These are phyloP conservation scores for Cerastis leucographa DNA, from an alignment of 2,888 invertebrate genomes.

Conservation along the genomic window DNA sequence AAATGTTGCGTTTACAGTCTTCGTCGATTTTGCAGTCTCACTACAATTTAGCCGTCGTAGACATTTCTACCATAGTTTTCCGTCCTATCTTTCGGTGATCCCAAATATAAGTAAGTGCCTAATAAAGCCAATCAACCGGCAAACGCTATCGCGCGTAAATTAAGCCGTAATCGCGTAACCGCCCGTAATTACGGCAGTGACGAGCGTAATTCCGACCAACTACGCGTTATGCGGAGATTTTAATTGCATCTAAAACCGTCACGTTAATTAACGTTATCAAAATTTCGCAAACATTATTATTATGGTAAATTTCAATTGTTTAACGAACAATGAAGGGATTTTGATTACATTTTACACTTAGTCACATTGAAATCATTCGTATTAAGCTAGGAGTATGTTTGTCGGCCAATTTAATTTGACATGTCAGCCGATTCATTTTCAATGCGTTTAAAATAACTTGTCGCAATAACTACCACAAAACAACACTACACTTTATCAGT, in stretches of 20 bases:
- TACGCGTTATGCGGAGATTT: constrained; percentile 75
- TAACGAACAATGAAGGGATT: constrained; percentile 47
- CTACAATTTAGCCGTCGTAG: neutral
- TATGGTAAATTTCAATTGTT: constrained; percentile 46
- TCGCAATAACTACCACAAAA: neutral
- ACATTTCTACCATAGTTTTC: neutral
- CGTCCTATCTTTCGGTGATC: neutral
- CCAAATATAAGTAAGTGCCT: constrained; percentile 33
- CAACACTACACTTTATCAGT: neutral
- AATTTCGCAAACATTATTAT: constrained; percentile 67
- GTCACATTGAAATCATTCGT: constrained; percentile 7
- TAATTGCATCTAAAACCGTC: constrained; percentile 75
- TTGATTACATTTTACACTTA: constrained; percentile 30
- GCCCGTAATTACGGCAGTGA: constrained; percentile 77
- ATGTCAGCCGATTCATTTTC: neutral
- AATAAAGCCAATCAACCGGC: constrained; percentile 56
- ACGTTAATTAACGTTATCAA: constrained; percentile 74
- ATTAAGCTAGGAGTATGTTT: neutral
- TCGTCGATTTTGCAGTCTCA: neutral
- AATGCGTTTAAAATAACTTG: neutral
- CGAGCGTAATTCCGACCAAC: constrained; percentile 74
- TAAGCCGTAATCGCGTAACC: constrained; percentile 53
- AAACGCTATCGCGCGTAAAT: constrained; percentile 60
- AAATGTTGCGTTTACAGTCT: neutral
- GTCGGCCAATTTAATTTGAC: constrained; percentile 4